Percentiles rank a stretch among this genome's conserved stretches.
phyloP scores from a whole-genome alignment of 2,888 invertebrate species.

The Osmoderma eremita region DNA sequence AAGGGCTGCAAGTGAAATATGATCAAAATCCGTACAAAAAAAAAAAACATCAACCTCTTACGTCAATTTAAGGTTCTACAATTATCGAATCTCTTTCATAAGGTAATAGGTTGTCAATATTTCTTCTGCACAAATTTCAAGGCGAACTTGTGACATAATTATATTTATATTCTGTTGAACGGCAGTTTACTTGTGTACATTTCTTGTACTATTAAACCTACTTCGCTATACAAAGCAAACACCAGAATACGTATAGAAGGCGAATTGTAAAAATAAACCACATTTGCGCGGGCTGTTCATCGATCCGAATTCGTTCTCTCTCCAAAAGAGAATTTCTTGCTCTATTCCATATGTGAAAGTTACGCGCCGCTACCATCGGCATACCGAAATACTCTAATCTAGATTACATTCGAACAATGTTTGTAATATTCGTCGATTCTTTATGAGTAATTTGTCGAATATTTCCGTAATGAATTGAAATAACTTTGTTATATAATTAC shows the following conservation, averaged over 20 bases:
- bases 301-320: constrained; percentile 55
- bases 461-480: neutral
- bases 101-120: neutral
- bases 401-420: constrained; percentile 44
- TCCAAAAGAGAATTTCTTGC: constrained; percentile 42
- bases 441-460: neutral
- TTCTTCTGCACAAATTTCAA: neutral
- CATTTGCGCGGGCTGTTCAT: constrained; percentile 56
- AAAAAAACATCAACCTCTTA: too few species aligned
- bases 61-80: too few species aligned
- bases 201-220: too few species aligned
- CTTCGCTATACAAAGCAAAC: neutral
- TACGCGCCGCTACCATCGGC: too few species aligned
- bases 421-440: neutral
- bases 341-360: too few species aligned
- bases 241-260: constrained; percentile 1
- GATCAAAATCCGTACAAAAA: too few species aligned
- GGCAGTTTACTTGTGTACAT: neutral
- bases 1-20: too few species aligned
- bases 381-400: constrained; percentile 46
- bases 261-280: constrained; percentile 53
- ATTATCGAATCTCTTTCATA: too few species aligned
- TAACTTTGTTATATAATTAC: neutral
- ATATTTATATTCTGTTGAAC: neutral
- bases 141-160: neutral